Conservation (phyloP, 1,140 invertebrate species). For the Drosophila nikananu region DNA sequence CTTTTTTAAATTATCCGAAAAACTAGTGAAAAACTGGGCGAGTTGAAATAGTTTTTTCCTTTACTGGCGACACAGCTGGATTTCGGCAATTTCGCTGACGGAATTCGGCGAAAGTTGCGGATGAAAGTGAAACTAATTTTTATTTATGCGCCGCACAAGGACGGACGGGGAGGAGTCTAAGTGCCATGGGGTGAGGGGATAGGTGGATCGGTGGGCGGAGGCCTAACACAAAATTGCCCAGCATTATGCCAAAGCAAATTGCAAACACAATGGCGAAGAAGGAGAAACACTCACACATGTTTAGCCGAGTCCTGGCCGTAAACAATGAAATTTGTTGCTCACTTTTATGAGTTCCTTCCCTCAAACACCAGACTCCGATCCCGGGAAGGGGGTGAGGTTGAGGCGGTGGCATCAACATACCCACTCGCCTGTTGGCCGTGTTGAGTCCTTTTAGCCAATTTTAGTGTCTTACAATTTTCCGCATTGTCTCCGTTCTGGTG, state of each 20-base stretch:
- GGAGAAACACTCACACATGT: constrained; percentile 6
- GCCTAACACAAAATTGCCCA: constrained; percentile 53
- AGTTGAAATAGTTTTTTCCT: constrained; percentile 4
- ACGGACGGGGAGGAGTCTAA: constrained; percentile 15
- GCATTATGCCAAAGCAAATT: constrained; percentile 57
- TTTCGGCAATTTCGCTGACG: background rate
- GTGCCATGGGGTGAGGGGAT: background rate
- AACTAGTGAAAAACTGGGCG: background rate
- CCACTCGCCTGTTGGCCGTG: constrained; percentile 46
- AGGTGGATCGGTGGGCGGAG: background rate
- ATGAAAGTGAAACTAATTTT: constrained; percentile 67
- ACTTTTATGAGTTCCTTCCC: constrained; percentile 78
- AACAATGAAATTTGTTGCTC: constrained; percentile 84
- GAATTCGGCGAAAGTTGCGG: constrained; percentile 36
- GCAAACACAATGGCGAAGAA: constrained; percentile 25
- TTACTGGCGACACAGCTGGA: constrained; percentile 2
- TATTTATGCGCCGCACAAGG: constrained; percentile 47
- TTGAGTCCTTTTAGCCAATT: constrained; percentile 78
- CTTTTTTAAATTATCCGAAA: background rate
- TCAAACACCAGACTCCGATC: constrained; percentile 40
- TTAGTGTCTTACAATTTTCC: constrained; percentile 80
- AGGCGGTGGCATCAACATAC: constrained; percentile 57
- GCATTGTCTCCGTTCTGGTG: constrained; percentile 73
- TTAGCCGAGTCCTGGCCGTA: constrained; percentile 45
- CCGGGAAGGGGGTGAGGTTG: background rate